These are phyloP conservation scores for Clarias batrachus DNA, from an alignment of 2,113 vertebrate genomes.

Conservation along the genomic window DNA sequence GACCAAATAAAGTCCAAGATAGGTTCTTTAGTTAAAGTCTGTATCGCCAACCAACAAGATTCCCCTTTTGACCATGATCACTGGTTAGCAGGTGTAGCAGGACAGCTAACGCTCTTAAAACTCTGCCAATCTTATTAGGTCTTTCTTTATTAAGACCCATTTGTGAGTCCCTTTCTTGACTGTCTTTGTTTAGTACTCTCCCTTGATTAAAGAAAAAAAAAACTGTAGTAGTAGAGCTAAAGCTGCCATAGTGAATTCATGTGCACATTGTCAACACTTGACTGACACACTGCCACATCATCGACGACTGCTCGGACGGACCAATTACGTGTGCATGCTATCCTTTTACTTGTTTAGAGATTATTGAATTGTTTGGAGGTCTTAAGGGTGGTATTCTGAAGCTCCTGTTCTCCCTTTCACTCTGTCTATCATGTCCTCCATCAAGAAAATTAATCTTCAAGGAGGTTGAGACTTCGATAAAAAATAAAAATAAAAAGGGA, in stretches of 20 bases:
- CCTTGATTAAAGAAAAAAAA: neutral
- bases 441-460: conserved; percentile 23
- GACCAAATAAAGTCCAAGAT: conserved; percentile 46
- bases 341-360: conserved; percentile 14
- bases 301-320: conserved; percentile 39
- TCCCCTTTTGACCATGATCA: conserved; percentile 13
- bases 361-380: conserved; percentile 20
- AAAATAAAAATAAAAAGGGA: conserved; percentile 34
- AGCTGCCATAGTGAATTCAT: conserved; percentile 46
- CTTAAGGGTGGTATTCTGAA: conserved; percentile 8
- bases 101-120: neutral
- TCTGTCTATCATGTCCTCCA: conserved; percentile 9
- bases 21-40: conserved; percentile 8
- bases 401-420: conserved; percentile 21
- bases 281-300: conserved; percentile 38
- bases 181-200: conserved; percentile 17
- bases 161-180: neutral
- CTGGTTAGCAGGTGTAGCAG: conserved; percentile 14
- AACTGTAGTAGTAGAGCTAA: conserved; percentile 36
- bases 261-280: conserved; percentile 25
- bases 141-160: neutral
- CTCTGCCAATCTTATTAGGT: neutral
- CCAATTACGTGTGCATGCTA: conserved; percentile 50
- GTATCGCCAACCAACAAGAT: neutral
- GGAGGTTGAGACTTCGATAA: neutral